Percentiles rank a stretch among this genome's conserved stretches.
Conservation (phyloP, 2,888 invertebrate genomes). For the Ornithoptera priamus region DNA sequence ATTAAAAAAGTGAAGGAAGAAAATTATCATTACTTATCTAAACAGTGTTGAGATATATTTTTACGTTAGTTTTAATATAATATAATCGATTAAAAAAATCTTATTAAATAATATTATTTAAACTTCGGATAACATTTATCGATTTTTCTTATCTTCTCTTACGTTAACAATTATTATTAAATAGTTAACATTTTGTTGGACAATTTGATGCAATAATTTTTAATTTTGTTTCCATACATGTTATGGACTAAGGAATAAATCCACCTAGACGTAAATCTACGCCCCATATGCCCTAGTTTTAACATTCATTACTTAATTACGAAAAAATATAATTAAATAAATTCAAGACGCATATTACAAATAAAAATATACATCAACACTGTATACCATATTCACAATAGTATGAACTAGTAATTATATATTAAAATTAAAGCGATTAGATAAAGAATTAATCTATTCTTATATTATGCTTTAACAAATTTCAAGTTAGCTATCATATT, state of each 20-base stretch:
- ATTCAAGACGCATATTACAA: constrained; percentile 14
- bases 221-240: no score
- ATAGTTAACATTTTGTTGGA: no score
- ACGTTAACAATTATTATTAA: no score
- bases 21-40: constrained; percentile 42
- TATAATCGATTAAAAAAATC: not conserved
- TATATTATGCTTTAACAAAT: constrained; percentile 41
- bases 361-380: constrained; percentile 57
- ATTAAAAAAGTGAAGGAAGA: constrained; percentile 65
- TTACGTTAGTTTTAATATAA: constrained; percentile 24
- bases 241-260: no score
- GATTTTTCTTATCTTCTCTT: no score
- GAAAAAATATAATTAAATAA: no score
- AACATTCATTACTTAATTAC: no score
- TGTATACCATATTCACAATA: constrained; percentile 62
- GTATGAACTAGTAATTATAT: constrained; percentile 43
- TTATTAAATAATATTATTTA: not conserved
- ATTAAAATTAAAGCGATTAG: constrained; percentile 64
- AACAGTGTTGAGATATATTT: constrained; percentile 57
- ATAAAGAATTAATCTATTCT: constrained; percentile 38
- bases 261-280: no score
- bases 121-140: not conserved
- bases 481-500: constrained; percentile 20
- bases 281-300: no score
- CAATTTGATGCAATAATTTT: no score